Conservation (phyloP, 1,140 invertebrate species). For the Aricia agestis region DNA sequence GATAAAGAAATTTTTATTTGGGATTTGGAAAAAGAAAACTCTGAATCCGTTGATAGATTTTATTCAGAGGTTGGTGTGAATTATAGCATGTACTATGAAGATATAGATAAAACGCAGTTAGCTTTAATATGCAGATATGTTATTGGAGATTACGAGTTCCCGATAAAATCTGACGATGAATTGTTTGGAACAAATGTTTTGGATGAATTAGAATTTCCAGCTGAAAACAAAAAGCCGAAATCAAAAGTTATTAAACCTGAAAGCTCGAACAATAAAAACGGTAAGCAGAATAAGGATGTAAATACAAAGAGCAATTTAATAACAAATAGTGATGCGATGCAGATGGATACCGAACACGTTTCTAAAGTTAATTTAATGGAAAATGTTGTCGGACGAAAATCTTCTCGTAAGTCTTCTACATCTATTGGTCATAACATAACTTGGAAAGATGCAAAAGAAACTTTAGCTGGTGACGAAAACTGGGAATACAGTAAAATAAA, state of each 20-base stretch:
- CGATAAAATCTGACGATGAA: constrained; percentile 61
- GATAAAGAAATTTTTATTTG: constrained; percentile 61
- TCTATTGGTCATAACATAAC: background rate
- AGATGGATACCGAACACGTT: background rate
- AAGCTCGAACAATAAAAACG: constrained; percentile 16
- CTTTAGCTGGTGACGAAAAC: constrained; percentile 62
- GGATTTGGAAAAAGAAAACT: constrained; percentile 64
- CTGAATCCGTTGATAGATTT: constrained; percentile 75
- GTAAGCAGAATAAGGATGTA: background rate
- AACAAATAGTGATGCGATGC: background rate
- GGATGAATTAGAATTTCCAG: constrained; percentile 52
- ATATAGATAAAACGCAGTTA: constrained; percentile 73
- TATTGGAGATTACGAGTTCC: constrained; percentile 71
- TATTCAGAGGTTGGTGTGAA: constrained; percentile 75
- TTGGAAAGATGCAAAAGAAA: background rate
- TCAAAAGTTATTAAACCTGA: constrained; percentile 61
- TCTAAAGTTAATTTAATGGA: background rate
- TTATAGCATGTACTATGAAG: constrained; percentile 76
- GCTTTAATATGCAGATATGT: constrained; percentile 76
- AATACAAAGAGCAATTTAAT: background rate
- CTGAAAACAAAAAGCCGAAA: constrained; percentile 57
- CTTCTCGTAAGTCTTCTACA: background rate
- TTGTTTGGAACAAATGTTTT: constrained; percentile 70
- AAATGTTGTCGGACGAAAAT: background rate
- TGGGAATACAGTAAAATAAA: constrained; percentile 75